Base-by-base conservation (phyloP, 2,113 vertebrate genomes). In the Menidia beryllina region DNA sequence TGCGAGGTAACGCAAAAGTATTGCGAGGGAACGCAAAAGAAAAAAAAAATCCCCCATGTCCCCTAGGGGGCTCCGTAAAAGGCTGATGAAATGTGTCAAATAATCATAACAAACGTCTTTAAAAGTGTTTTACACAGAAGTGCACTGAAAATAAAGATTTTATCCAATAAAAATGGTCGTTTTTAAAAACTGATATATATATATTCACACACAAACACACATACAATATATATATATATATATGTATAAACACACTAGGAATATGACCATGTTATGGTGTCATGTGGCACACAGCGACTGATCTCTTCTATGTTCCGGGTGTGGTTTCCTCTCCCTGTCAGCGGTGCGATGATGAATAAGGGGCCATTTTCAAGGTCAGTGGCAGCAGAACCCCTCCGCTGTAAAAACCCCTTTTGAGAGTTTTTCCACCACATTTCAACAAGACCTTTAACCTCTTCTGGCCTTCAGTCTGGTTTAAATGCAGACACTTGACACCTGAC, bases 301-400 rank as follows among this genome's bases (percentile, higher is more conserved):
- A 43, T 64, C 72, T 69, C 74, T 49, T 49, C 2, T 1, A 11
- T 4, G 50, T 23, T 47, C 12, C 10, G 6, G 24, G 20, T 26
- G 55, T 20, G 63, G 60, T 38, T 77, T 75, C 62, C 47, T n/a
- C 58, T 48, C 20, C 54, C 26, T 62, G 69, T 80, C 75, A 69
- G 60, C 23, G 66, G 36, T 20, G 70, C 41, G 20, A 3, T 74
- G 77, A 83, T 81, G 47, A 76, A 85, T 72, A 71, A 65, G 83
- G 56, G n/a, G 27, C 43, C 48, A 58, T 69, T 69, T 54, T 65
- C 63, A 76, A 86, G 79, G 82, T 81, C 77, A 60, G 56, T 49
- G 30, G 63, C 39, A 48, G 72, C 50, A 25, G 55, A 55, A 56
- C 24, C 57, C n/a, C 60, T 48, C 60, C 39, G 65, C 54, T 62